Evolutionary conservation across 2,797 vertebrate species (phyloP), one percentile per base, ranked within the genome.

Genomic region (Coendou prehensilis): DNA sequence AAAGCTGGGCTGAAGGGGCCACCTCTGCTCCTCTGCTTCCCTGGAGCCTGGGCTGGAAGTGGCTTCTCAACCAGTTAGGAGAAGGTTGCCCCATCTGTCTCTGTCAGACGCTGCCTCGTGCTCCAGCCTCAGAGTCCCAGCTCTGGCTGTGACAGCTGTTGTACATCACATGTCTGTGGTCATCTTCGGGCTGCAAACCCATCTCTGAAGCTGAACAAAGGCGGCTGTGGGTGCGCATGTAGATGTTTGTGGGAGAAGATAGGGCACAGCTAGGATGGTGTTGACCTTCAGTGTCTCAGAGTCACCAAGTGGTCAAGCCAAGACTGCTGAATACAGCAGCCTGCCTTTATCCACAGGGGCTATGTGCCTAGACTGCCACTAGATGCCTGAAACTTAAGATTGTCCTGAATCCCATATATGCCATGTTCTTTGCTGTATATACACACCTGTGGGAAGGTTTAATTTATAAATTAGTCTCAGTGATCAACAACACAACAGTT

Each of bases 251-350:
- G 45, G n/a, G 87, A 92, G 56, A 63, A 23, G 61, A 13, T 15
- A 57, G 33, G 28, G 33, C 52, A 4, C 13, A 8, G 50, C 52
- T 54, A 41, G 54, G 73, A 14, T 23, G 85, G 22, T 33, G 37
- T 63, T 91, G 87, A 78, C 84, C 84, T 95, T 95, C 23, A 23
- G 61, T 20, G 33, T 59, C 50, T 54, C 20, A 80, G 85, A 82
- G 63, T 89, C 50, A 64, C 75, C 6, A 2, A 67, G 50, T 85
- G 56, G 78, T 52, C 84, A 59, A 33, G 83, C 78, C 64, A 78
- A n/a, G 22, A 1, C 52, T 81, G 81, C 71, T 73, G 78, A 63
- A 14, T 61, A 52, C 17, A 45, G 80, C 37, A 37, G n/a, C 61
- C 52, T 61, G 33, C 79, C 79, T 41, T 59, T 17, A 15, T 18